Percentiles rank a stretch among this genome's conserved stretches.
Evolutionary conservation across 2,113 vertebrate species (phyloP).

Genomic region (Alligator mississippiensis): DNA sequence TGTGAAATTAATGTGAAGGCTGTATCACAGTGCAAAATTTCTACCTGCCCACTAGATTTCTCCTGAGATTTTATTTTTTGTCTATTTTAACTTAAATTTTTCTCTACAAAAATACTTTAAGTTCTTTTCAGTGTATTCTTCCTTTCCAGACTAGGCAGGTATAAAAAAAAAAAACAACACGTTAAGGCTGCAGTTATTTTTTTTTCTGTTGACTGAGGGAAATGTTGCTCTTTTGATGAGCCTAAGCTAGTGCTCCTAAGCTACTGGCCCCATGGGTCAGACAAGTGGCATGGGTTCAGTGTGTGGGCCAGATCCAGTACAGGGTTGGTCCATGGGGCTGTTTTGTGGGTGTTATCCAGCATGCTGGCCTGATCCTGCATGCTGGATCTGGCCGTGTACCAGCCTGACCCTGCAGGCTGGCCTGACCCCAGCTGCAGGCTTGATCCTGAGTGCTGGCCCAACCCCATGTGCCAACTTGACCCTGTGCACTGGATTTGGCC

Average conservation of each 20-base stretch:
- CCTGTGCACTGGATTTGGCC: no score
- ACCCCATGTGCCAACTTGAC: no score
- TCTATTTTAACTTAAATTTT: slow-evolving; percentile 31
- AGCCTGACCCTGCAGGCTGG: no score
- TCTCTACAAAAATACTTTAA: slow-evolving; percentile 9
- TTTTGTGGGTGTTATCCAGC: no score
- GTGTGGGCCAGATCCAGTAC: not conserved
- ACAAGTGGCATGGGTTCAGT: no score
- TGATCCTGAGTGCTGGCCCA: no score
- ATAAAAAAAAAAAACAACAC: slow-evolving; percentile 11
- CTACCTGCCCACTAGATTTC: slow-evolving; percentile 74
- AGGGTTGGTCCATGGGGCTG: no score
- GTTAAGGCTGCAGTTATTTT: slow-evolving; percentile 69
- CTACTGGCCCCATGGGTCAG: no score
- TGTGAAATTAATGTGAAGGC: slow-evolving; percentile 62
- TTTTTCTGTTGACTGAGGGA: slow-evolving; percentile 39
- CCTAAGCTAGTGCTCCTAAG: not conserved
- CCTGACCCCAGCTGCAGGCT: no score
- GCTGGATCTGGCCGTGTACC: no score
- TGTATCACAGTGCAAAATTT: slow-evolving; percentile 80
- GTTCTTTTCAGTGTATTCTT: slow-evolving; percentile 33
- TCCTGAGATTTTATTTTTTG: slow-evolving; percentile 58
- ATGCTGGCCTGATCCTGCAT: no score
- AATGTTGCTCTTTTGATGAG: not conserved
- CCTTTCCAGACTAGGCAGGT: slow-evolving; percentile 27